These are phyloP conservation scores for Zonitis immaculata DNA, from an alignment of 2,888 invertebrate species.

Conservation along the genomic window DNA sequence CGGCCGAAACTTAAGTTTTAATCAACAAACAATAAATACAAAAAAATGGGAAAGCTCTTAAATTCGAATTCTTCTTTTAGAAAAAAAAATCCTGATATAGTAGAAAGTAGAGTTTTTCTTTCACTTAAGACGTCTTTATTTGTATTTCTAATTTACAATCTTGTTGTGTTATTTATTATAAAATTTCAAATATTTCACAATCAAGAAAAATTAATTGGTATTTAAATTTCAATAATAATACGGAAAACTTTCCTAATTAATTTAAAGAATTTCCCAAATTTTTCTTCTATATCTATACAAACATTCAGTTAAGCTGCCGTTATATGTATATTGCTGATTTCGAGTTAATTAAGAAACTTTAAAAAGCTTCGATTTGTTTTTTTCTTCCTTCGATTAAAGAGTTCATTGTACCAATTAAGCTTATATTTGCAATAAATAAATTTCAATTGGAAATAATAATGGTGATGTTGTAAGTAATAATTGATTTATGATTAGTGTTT, in stretches of 20 bases:
- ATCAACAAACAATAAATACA: too few relatives aligned
- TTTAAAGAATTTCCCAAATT: too few relatives aligned
- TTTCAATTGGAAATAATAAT: slow-evolving; percentile 10
- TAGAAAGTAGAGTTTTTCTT: background rate
- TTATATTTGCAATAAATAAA: slow-evolving; percentile 11
- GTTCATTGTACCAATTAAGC: slow-evolving; percentile 9
- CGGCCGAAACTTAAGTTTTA: background rate
- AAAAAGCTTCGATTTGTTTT: too few relatives aligned
- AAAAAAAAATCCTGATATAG: background rate
- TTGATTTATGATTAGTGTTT: background rate
- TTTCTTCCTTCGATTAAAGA: background rate
- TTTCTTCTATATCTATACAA: too few relatives aligned
- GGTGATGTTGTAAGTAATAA: background rate
- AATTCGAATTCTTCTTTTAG: background rate
- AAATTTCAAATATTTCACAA: background rate
- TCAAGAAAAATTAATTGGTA: background rate
- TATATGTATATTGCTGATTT: too few relatives aligned
- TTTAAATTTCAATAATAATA: too few relatives aligned
- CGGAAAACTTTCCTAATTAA: too few relatives aligned
- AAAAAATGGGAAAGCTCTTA: too few relatives aligned
- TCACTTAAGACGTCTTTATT: background rate
- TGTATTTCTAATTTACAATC: background rate
- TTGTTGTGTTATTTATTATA: background rate
- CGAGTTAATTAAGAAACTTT: too few relatives aligned
- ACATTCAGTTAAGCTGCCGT: background rate